Evolutionary conservation across 2,113 vertebrate species (phyloP).

Genomic region (Mus musculus): GRCm39 chr2:28664001-28664500

Average conservation of each 20-base stretch:
- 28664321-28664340: slow-evolving; percentile 98
- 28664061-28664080: neutral
- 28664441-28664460: neutral
- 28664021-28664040: neutral
- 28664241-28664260: slow-evolving; percentile 99
- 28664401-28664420: slow-evolving; percentile 72
- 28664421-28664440: slow-evolving; percentile 48
- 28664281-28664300: slow-evolving; percentile 92
- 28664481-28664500: rapidly evolving
- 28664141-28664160: slow-evolving; percentile 87
- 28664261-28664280: slow-evolving; percentile 93
- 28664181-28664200: slow-evolving; percentile 90
- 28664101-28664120: slow-evolving; percentile 77
- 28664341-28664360: slow-evolving; percentile 89
- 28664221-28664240: slow-evolving; percentile 86
- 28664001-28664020: slow-evolving; percentile 30
- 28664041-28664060: neutral
- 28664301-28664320: slow-evolving; percentile 98
- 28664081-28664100: neutral
- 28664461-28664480: neutral
- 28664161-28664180: slow-evolving; percentile 91
- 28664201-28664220: slow-evolving; percentile 88
- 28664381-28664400: slow-evolving; percentile 93
- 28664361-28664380: slow-evolving; percentile 89
- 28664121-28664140: slow-evolving; percentile 81